phyloP scores from a whole-genome alignment of 2,888 invertebrate species.

The Timandra comae region DNA sequence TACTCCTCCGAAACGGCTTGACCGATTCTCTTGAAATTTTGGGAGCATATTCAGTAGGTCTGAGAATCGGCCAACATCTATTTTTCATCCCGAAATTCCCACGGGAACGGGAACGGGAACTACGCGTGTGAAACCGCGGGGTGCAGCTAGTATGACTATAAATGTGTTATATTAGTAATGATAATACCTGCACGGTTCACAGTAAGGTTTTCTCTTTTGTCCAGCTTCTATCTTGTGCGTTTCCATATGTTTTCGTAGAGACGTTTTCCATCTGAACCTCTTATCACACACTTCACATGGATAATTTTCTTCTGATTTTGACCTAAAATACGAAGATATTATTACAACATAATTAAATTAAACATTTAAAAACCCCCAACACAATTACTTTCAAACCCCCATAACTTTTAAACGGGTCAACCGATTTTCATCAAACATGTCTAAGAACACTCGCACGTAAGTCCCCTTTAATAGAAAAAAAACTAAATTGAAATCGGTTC shows the following conservation, averaged over 20 bases:
- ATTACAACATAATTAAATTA: background rate
- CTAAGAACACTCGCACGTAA: background rate
- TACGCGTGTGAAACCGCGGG: no score
- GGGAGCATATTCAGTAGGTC: no score
- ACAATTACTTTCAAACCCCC: no score
- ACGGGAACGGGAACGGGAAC: no score
- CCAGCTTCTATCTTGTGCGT: slow-evolving; percentile 56
- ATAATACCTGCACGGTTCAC: slow-evolving; percentile 65
- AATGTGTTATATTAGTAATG: no score
- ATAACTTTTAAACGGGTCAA: background rate
- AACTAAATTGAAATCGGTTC: no score
- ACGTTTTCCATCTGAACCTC: slow-evolving; percentile 57
- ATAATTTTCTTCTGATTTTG: slow-evolving; percentile 22
- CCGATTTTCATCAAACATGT: background rate
- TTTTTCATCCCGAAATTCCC: no score
- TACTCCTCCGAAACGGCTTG: no score
- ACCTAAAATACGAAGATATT: slow-evolving; percentile 26
- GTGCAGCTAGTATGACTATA: no score
- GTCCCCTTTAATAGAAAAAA: background rate
- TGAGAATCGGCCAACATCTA: no score
- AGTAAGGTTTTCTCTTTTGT: slow-evolving; percentile 54
- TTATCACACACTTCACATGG: slow-evolving; percentile 53
- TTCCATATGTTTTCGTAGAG: slow-evolving; percentile 55
- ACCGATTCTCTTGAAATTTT: no score
- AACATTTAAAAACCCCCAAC: no score